Conservation (phyloP, 2,797 vertebrate species). For the Pseudomugil gertrudae region DNA sequence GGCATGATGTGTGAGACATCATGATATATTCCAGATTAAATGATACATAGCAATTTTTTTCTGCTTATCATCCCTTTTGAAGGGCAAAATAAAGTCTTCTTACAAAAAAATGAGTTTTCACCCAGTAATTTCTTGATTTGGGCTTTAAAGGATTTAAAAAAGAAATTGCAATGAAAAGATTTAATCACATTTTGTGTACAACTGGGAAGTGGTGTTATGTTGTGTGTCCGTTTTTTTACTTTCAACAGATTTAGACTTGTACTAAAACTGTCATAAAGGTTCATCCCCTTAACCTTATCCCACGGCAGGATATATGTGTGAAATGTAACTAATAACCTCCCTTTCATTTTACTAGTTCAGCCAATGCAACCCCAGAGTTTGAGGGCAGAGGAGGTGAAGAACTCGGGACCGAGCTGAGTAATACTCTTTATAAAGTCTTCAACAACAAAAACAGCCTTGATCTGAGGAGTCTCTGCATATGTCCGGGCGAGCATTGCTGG, state of each 20-base stretch:
- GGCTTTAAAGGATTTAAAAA: too few species aligned
- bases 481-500: constrained; percentile 94
- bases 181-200: too few species aligned
- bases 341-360: constrained; percentile 83
- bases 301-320: not conserved
- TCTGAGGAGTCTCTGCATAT: constrained; percentile 88
- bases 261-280: not conserved
- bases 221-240: not conserved
- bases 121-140: too few species aligned
- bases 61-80: too few species aligned
- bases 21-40: too few species aligned
- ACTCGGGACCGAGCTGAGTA: constrained; percentile 91
- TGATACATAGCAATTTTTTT: too few species aligned
- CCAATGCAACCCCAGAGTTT: constrained; percentile 94
- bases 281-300: not conserved
- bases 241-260: not conserved
- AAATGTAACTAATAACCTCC: not conserved
- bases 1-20: too few species aligned
- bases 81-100: too few species aligned
- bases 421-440: constrained; percentile 92
- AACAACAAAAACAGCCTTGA: constrained; percentile 88
- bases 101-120: too few species aligned
- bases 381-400: constrained; percentile 97
- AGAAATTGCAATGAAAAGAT: too few species aligned
- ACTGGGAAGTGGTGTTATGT: constrained; percentile 53